phyloP scores from a whole-genome alignment of 2,797 vertebrate species.

The Chrosomus eos region DNA sequence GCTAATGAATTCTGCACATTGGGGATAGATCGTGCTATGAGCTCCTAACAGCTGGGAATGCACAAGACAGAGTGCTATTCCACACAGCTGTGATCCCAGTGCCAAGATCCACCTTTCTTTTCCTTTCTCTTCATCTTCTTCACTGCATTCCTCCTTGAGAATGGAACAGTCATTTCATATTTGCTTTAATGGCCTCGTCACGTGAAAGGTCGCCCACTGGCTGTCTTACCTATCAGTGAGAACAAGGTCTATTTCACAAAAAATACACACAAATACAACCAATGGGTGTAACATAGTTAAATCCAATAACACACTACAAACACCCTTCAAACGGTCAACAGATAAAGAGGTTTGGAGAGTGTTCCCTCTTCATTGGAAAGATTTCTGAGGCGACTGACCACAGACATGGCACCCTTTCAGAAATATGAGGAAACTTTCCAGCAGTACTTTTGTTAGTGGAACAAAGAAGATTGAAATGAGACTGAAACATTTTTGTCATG shows the following conservation, averaged over 20 bases:
- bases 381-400: constrained; percentile 73
- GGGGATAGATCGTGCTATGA: constrained; percentile 59
- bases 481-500: constrained; percentile 25
- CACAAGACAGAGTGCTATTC: constrained; percentile 65
- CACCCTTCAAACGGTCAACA: constrained; percentile 14
- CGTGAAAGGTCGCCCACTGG: neutral
- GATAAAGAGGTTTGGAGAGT: constrained; percentile 41
- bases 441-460: constrained; percentile 18
- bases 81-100: constrained; percentile 59
- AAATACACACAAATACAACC: constrained; percentile 31
- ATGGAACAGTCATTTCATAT: constrained; percentile 66
- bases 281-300: neutral
- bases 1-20: constrained; percentile 76
- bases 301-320: constrained; percentile 23
- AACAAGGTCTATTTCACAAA: constrained; percentile 3
- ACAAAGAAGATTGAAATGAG: constrained; percentile 23
- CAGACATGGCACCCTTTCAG: constrained; percentile 21
- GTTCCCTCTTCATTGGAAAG: constrained; percentile 30
- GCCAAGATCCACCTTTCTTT: constrained; percentile 65
- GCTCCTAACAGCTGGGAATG: constrained; percentile 52
- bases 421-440: constrained; percentile 40
- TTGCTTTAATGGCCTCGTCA: constrained; percentile 55
- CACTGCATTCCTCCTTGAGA: constrained; percentile 65
- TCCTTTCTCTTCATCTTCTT: constrained; percentile 57
- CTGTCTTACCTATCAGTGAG: constrained; percentile 26